Percentiles rank a stretch among this genome's conserved stretches.
Conservation (phyloP, 2,797 vertebrate species). For the Balearica regulorum region DNA sequence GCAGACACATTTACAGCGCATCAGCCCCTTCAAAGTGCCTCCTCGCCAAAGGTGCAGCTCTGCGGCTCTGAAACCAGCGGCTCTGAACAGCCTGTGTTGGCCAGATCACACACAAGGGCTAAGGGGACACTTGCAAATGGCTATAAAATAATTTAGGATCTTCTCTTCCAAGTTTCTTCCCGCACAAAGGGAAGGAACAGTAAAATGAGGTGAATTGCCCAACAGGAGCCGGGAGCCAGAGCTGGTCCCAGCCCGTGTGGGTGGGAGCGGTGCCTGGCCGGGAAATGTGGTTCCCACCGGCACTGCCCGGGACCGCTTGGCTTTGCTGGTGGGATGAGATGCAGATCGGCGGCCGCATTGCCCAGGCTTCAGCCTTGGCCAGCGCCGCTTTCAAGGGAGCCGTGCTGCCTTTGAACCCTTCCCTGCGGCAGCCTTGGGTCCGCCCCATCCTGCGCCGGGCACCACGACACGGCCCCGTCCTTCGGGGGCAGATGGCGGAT, state of each 20-base stretch:
- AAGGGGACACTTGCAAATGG: not conserved
- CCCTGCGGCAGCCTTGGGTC: not conserved
- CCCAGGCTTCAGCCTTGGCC: not conserved
- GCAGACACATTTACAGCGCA: not conserved
- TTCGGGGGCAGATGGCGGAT: not conserved
- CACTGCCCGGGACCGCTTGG: not conserved
- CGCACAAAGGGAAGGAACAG: not conserved
- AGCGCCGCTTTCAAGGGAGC: not conserved
- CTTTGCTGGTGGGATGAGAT: fast-evolving
- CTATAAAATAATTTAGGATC: not conserved
- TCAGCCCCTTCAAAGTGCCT: not conserved
- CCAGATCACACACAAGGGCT: not conserved
- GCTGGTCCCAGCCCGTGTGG: not conserved
- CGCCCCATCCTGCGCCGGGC: not conserved
- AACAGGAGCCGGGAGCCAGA: not conserved
- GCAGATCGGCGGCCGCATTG: not conserved
- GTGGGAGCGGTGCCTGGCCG: not conserved
- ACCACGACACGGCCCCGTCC: not conserved
- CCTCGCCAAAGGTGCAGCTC: not conserved
- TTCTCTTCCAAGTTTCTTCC: not conserved
- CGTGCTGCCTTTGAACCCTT: not conserved
- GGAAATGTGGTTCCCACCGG: fast-evolving
- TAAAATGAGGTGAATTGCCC: not conserved
- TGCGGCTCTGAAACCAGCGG: not conserved
- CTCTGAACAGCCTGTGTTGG: not conserved